Percentiles rank a stretch among this genome's conserved stretches.
phyloP scores from a whole-genome alignment of 2,888 invertebrate species.

The Ophonus ardosiacus region DNA sequence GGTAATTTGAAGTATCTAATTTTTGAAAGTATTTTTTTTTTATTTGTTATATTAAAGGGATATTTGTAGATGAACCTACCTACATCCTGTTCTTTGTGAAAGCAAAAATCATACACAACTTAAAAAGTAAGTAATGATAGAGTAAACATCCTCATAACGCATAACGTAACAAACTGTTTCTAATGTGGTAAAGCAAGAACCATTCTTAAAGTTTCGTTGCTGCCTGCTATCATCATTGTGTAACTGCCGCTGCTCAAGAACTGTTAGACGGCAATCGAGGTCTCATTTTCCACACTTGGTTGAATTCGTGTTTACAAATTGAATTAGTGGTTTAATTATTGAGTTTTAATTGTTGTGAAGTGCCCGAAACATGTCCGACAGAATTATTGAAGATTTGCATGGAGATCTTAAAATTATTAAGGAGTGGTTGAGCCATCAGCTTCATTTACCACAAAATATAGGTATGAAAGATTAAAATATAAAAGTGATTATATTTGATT shows the following conservation, averaged over 20 bases:
- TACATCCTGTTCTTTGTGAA: constrained; percentile 2
- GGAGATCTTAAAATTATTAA: constrained; percentile 77
- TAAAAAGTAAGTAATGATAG: constrained; percentile 53
- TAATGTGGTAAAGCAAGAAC: constrained; percentile 48
- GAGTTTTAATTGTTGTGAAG: background rate
- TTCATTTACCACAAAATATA: constrained; percentile 83
- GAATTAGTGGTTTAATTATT: background rate
- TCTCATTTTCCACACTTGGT: background rate
- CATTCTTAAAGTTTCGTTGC: constrained; percentile 37
- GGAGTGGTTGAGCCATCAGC: constrained; percentile 81
- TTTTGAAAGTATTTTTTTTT: too few relatives aligned
- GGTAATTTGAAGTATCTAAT: too few relatives aligned
- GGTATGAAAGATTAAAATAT: constrained; percentile 75
- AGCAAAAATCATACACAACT: constrained; percentile 43
- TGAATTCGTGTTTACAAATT: background rate
- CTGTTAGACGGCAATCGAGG: background rate
- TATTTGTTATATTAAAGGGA: background rate
- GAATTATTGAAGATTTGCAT: constrained; percentile 65
- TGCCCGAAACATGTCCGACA: background rate
- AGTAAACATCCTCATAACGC: constrained; percentile 41
- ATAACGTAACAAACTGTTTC: constrained; percentile 34
- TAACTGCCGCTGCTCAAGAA: constrained; percentile 30
- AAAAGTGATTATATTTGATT: background rate
- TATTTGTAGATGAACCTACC: background rate
- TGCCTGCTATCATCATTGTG: constrained; percentile 22